phyloP scores from a whole-genome alignment of 2,888 invertebrate species.

The Drosophila lacicola region DNA sequence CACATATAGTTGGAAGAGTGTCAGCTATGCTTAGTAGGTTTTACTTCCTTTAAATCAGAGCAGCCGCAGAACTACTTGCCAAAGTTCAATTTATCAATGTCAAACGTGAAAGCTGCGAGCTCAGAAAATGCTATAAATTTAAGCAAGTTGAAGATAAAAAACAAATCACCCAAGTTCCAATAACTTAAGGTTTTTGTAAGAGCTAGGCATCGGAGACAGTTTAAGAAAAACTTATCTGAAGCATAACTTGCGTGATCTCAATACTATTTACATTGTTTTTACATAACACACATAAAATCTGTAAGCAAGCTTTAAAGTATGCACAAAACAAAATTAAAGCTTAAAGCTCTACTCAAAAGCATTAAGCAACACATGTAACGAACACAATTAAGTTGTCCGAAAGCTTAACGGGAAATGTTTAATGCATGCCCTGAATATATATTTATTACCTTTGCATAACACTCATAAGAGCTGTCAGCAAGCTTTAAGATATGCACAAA shows the following conservation, averaged over 20 bases:
- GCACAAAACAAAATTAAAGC: background rate
- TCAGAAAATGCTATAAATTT: constrained; percentile 24
- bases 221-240: background rate
- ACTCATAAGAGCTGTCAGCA: too few species aligned
- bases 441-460: too few species aligned
- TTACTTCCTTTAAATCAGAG: constrained; percentile 26
- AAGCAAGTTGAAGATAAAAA: constrained; percentile 15
- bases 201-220: background rate
- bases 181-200: constrained; percentile 10
- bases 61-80: constrained; percentile 28
- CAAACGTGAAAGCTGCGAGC: constrained; percentile 11
- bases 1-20: constrained; percentile 6
- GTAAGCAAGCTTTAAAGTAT: too few species aligned
- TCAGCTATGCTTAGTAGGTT: constrained; percentile 11
- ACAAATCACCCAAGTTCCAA: constrained; percentile 25
- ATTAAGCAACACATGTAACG: too few species aligned
- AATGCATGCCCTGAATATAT: too few species aligned
- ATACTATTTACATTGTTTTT: too few species aligned
- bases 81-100: constrained; percentile 54
- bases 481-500: too few species aligned
- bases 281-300: too few species aligned
- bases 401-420: background rate
- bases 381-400: background rate
- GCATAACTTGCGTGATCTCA: too few species aligned
- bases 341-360: background rate